These are phyloP conservation scores for Acromyrmex charruanus DNA, from an alignment of 1,140 invertebrate species.

Conservation along the genomic window DNA sequence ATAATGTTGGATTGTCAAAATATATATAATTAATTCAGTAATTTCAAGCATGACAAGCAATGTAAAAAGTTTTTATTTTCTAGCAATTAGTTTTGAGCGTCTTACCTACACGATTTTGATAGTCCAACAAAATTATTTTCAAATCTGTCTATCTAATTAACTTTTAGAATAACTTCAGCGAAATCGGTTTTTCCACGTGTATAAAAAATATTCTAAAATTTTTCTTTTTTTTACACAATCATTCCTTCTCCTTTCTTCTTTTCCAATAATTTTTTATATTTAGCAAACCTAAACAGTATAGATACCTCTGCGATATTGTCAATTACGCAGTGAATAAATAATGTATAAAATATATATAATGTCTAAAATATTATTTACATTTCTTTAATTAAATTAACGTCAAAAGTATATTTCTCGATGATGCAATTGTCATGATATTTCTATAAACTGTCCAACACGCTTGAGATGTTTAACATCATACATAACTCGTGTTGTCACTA, in stretches of 20 bases:
- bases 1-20: too few relatives aligned
- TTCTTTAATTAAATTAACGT: neutral
- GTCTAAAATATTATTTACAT: neutral
- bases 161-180: too few relatives aligned
- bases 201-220: neutral
- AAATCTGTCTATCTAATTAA: too few relatives aligned
- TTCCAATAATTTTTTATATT: constrained; percentile 4
- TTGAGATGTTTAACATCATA: neutral
- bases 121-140: too few relatives aligned
- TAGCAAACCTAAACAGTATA: neutral
- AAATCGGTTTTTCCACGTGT: too few relatives aligned
- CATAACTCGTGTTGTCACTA: constrained; percentile 13
- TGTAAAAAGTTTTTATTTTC: too few relatives aligned
- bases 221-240: neutral
- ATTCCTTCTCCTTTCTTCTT: too few relatives aligned
- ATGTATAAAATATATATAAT: neutral
- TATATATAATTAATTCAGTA: too few relatives aligned
- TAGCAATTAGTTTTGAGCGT: too few relatives aligned
- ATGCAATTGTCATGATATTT: neutral
- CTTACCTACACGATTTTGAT: too few relatives aligned
- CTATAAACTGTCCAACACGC: neutral
- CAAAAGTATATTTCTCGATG: neutral
- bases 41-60: too few relatives aligned
- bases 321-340: neutral
- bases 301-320: neutral